Percentiles rank a stretch among this genome's conserved stretches.
Evolutionary conservation across 2,113 vertebrate genomes (phyloP).

Genomic region (Eudyptes chrysolophus): DNA sequence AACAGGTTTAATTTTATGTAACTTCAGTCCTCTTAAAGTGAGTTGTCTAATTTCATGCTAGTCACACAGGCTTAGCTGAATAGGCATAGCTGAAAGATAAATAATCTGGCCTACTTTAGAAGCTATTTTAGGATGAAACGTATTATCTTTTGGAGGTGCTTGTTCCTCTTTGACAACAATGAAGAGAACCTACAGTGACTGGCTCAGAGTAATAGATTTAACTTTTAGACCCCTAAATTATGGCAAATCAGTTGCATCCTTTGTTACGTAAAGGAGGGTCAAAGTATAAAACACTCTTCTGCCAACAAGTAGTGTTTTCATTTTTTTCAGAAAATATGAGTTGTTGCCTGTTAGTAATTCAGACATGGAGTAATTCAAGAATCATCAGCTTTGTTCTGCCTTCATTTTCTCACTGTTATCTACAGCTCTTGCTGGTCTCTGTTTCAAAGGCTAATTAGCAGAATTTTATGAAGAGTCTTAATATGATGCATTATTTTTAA

Average conservation of each 20-base stretch:
- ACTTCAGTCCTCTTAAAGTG: neutral
- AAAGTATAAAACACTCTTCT: neutral
- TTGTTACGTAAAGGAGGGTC: neutral
- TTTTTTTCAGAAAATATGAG: neutral
- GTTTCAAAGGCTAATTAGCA: neutral
- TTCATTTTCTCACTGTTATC: neutral
- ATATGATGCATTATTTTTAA: neutral
- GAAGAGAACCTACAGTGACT: neutral
- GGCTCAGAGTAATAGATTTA: neutral
- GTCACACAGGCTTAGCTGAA: conserved; percentile 16
- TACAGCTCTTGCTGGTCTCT: neutral
- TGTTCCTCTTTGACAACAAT: conserved; percentile 12
- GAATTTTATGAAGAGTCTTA: neutral
- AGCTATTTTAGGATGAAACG: conserved; percentile 35
- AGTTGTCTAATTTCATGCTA: conserved; percentile 49
- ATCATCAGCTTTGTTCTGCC: neutral
- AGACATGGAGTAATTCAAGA: neutral
- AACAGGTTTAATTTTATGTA: conserved; percentile 8
- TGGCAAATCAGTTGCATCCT: neutral
- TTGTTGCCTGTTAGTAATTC: neutral
- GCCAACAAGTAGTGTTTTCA: neutral
- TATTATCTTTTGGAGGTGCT: conserved; percentile 38
- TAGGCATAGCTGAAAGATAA: conserved; percentile 54
- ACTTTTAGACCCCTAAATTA: neutral
- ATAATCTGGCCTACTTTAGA: conserved; percentile 62